Conservation (phyloP, 2,888 invertebrate genomes). For the Ligdia adustata region DNA sequence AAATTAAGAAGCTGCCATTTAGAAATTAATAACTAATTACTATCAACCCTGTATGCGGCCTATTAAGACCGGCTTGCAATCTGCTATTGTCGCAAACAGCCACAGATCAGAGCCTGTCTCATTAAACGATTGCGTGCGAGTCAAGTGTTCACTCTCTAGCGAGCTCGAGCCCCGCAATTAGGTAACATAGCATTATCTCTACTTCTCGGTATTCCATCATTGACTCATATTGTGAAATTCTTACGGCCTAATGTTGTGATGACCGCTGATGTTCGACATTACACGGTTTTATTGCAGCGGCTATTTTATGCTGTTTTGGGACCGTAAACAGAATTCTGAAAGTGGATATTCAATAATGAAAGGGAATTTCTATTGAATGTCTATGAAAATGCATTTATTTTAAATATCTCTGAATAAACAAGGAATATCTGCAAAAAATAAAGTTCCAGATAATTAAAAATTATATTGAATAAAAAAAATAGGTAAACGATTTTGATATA, state of each 20-base stretch:
- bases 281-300: constrained; percentile 4
- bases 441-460: too few relatives aligned
- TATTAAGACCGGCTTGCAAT: not conserved
- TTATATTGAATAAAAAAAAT: too few relatives aligned
- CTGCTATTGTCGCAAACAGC: constrained; percentile 21
- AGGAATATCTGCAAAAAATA: too few relatives aligned
- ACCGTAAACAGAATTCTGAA: not conserved
- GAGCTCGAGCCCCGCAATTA: constrained; percentile 55
- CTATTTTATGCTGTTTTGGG: too few relatives aligned
- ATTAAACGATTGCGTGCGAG: constrained; percentile 52
- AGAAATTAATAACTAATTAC: too few relatives aligned
- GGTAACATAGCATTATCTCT: constrained; percentile 60
- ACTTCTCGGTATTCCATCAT: constrained; percentile 51
- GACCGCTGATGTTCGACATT: constrained; percentile 22
- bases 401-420: too few relatives aligned
- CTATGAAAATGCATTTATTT: too few relatives aligned
- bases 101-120: constrained; percentile 28
- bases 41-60: too few relatives aligned
- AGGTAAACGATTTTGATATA: too few relatives aligned
- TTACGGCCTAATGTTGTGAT: constrained; percentile 39
- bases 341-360: too few relatives aligned
- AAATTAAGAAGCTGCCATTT: too few relatives aligned
- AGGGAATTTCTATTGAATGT: too few relatives aligned
- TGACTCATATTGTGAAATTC: constrained; percentile 53
- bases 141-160: constrained; percentile 49